These are phyloP conservation scores for Promerops cafer DNA, from an alignment of 2,113 vertebrate species.

Conservation along the genomic window DNA sequence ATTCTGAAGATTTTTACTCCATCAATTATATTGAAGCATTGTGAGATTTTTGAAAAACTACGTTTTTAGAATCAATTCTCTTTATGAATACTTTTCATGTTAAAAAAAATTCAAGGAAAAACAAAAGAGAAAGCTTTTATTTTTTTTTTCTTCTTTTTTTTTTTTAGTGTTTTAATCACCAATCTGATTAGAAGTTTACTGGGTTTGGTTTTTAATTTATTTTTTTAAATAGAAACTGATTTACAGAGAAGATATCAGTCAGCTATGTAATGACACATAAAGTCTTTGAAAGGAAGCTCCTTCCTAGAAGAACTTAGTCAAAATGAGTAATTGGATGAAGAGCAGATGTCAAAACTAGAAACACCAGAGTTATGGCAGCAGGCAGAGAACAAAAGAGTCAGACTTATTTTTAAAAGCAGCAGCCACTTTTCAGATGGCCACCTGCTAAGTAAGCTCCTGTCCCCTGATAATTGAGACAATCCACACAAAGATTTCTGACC, in stretches of 20 bases:
- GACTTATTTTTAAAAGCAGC: neutral
- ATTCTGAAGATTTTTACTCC: neutral
- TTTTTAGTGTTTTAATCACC: neutral
- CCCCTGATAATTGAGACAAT: neutral
- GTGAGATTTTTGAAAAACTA: neutral
- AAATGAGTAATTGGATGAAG: slow-evolving; percentile 27
- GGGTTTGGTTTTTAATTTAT: neutral
- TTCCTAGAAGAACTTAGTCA: neutral
- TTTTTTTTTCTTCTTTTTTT: accelerated
- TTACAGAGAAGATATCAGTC: neutral
- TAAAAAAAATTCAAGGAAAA: neutral
- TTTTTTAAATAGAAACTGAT: neutral
- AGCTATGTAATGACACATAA: neutral
- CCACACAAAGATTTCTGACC: neutral
- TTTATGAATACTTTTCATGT: neutral
- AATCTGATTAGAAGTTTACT: neutral
- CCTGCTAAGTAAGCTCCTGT: slow-evolving; percentile 8
- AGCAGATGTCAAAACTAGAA: slow-evolving; percentile 7
- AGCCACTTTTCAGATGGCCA: neutral
- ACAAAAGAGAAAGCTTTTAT: accelerated
- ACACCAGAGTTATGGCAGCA: neutral
- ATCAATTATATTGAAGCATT: neutral
- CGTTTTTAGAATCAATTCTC: neutral
- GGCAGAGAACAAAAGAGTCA: neutral
- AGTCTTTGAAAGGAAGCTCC: neutral